phyloP scores from a whole-genome alignment of 2,797 vertebrate genomes.

The Selene dorsalis region DNA sequence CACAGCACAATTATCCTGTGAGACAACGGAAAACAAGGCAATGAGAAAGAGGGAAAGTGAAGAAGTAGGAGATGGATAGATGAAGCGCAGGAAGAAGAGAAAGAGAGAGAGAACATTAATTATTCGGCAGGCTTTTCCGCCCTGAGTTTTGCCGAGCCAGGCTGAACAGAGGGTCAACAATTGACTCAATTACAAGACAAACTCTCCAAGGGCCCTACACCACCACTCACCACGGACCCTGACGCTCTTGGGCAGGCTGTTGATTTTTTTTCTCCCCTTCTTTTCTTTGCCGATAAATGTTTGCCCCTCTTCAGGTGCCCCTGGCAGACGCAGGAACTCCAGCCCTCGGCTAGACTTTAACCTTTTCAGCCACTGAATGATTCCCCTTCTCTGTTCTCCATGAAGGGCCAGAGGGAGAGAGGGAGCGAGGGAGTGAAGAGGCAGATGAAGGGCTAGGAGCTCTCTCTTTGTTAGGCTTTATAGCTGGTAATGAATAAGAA shows the following conservation, averaged over 20 bases:
- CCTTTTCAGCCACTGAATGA: conserved; percentile 80
- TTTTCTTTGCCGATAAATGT: conserved; percentile 82
- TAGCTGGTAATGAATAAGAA: conserved; percentile 80
- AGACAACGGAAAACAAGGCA: conserved; percentile 73
- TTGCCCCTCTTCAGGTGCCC: conserved; percentile 87
- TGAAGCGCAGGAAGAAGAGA: conserved; percentile 60
- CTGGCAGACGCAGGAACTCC: conserved; percentile 74
- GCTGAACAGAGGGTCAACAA: conserved; percentile 84
- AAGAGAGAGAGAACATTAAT: conserved; percentile 74
- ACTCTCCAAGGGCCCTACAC: conserved; percentile 81
- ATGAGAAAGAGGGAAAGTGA: conserved; percentile 37
- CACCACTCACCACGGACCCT: conserved; percentile 69
- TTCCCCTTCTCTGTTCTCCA: conserved; percentile 66
- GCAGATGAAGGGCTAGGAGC: conserved; percentile 76
- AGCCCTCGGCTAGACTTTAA: conserved; percentile 79
- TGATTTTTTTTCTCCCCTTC: conserved; percentile 66
- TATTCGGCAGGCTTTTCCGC: conserved; percentile 79
- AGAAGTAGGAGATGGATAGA: conserved; percentile 71
- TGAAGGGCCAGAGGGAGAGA: conserved; percentile 66
- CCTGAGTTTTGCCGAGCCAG: conserved; percentile 72
- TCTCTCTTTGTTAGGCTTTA: conserved; percentile 79
- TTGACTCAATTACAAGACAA: conserved; percentile 87
- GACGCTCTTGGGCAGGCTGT: conserved; percentile 74
- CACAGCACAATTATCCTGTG: conserved; percentile 78
- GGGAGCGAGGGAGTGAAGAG: conserved; percentile 69